A percentile compares a stretch with the other conserved stretches of the same genome.
Conservation (phyloP, 2,888 invertebrate genomes). For the Gortyna flavago region DNA sequence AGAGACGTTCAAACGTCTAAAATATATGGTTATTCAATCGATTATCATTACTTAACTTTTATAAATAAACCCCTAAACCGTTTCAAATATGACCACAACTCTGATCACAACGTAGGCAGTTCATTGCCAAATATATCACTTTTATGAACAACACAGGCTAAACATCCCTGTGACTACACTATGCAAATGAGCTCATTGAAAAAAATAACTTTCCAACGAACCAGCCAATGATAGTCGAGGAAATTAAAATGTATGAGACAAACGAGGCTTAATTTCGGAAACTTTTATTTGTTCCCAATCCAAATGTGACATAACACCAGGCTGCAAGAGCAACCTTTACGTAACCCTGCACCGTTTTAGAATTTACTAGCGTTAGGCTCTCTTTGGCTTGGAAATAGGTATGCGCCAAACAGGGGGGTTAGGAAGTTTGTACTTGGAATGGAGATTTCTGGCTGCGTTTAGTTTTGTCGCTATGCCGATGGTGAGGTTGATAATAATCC, state of each 20-base stretch:
- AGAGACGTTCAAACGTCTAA: too few species aligned
- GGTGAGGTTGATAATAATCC: neutral
- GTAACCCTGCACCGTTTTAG: constrained; percentile 61
- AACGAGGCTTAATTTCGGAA: constrained; percentile 26
- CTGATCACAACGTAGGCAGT: neutral
- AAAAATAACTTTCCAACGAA: constrained; percentile 20
- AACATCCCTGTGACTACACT: constrained; percentile 1
- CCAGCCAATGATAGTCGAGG: constrained; percentile 8
- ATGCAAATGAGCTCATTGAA: constrained; percentile 40
- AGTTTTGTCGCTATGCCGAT: constrained; percentile 6
- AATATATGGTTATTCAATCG: too few species aligned
- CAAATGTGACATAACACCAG: constrained; percentile 54
- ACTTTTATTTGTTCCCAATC: constrained; percentile 42
- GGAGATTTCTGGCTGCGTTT: constrained; percentile 1
- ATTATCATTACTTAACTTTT: neutral
- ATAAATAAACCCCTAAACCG: neutral
- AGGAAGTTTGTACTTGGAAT: constrained; percentile 23
- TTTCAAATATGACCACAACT: constrained; percentile 1
- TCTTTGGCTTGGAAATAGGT: constrained; percentile 49
- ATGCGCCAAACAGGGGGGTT: constrained; percentile 53
- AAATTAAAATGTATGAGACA: constrained; percentile 37
- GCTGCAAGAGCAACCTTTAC: constrained; percentile 53
- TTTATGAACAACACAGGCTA: neutral
- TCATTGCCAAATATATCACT: constrained; percentile 8
- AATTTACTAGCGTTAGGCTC: constrained; percentile 47